phyloP scores from a whole-genome alignment of 2,888 invertebrate species.

The Nemotelus pantherinus region DNA sequence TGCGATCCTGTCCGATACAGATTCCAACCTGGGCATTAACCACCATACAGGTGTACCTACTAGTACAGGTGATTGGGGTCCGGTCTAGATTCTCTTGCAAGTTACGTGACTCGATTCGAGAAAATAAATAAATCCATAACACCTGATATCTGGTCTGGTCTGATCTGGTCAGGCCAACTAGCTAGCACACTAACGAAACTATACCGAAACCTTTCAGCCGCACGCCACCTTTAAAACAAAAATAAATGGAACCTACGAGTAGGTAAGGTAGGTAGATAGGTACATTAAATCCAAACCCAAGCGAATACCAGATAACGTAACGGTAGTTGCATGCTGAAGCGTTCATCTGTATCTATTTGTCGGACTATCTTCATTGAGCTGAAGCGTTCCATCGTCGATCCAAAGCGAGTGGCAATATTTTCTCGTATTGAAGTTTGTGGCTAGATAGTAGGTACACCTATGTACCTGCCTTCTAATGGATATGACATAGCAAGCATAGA shows the following conservation, averaged over 20 bases:
- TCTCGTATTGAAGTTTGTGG: conserved; percentile 31
- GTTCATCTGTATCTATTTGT: conserved; percentile 32
- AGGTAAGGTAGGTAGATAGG: too few relatives aligned
- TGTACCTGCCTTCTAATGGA: conserved; percentile 16
- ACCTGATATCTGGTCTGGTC: background rate
- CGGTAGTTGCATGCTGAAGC: conserved; percentile 43
- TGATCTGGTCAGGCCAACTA: too few relatives aligned
- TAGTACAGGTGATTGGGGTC: conserved; percentile 16
- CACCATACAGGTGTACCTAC: background rate
- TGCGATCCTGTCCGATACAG: conserved; percentile 11
- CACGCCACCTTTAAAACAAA: conserved; percentile 34
- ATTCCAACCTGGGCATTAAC: background rate
- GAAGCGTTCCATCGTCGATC: background rate
- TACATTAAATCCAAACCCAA: conserved; percentile 18
- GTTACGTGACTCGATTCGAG: conserved; percentile 30
- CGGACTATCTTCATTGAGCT: conserved; percentile 9
- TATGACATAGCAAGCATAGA: conserved; percentile 21
- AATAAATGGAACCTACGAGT: conserved; percentile 10
- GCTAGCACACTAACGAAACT: too few relatives aligned
- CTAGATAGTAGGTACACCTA: too few relatives aligned
- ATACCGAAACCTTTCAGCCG: conserved; percentile 21
- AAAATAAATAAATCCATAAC: background rate
- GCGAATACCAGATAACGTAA: conserved; percentile 41
- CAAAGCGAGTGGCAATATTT: conserved; percentile 7
- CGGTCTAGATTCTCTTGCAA: background rate